Conservation (phyloP, 2,797 vertebrate genomes). For the Enteromius mattozi region DNA sequence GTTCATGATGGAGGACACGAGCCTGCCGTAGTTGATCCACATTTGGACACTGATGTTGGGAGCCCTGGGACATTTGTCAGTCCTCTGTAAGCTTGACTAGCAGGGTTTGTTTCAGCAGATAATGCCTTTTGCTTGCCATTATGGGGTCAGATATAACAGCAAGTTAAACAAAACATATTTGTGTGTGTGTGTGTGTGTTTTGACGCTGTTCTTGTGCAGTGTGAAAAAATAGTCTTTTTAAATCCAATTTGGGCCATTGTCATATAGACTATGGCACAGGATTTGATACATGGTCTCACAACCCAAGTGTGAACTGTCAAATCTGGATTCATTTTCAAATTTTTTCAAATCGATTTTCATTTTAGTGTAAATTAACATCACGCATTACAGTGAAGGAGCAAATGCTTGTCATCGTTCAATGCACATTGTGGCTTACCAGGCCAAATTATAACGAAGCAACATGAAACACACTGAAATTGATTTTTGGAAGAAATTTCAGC, state of each 20-base stretch:
- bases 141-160: background rate
- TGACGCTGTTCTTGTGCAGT: background rate
- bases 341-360: background rate
- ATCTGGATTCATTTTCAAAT: background rate
- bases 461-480: background rate
- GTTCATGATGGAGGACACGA: conserved; percentile 28
- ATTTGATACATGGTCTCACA: background rate
- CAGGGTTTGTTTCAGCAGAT: conserved; percentile 26
- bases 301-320: background rate
- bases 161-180: background rate
- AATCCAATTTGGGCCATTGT: background rate
- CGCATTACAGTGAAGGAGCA: background rate
- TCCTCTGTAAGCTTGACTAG: conserved; percentile 14
- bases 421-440: background rate
- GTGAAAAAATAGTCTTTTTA: background rate
- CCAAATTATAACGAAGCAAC: background rate
- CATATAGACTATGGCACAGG: too few relatives aligned
- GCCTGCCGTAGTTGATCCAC: conserved; percentile 37
- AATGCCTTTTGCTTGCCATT: conserved; percentile 19
- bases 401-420: background rate
- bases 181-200: background rate
- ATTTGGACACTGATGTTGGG: conserved; percentile 45
- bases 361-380: background rate
- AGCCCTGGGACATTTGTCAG: conserved; percentile 40
- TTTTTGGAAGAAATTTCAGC: background rate